A percentile compares a stretch with the other conserved stretches of the same genome.
Conservation (phyloP, 1,140 invertebrate species). For the Drosophila micromelanica region DNA sequence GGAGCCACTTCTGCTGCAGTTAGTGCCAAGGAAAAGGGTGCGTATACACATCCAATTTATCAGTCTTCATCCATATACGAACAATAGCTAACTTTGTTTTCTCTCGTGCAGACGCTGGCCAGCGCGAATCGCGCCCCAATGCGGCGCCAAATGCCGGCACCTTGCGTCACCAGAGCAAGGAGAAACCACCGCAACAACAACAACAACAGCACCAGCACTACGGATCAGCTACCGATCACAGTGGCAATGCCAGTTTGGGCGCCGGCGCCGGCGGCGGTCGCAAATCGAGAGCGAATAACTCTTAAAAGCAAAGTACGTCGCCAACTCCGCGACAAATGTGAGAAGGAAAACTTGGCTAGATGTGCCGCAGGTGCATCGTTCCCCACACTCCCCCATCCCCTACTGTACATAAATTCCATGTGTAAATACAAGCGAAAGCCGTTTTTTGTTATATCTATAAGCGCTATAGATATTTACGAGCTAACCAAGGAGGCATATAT, state of each 20-base stretch:
- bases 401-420: conserved; percentile 76
- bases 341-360: conserved; percentile 32
- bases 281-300: conserved; percentile 69
- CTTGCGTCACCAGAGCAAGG: conserved; percentile 69
- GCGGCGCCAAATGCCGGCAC: conserved; percentile 38
- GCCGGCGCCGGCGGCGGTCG: conserved; percentile 44
- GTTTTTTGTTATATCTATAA: conserved; percentile 76
- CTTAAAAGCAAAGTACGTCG: conserved; percentile 55
- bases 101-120: conserved; percentile 38
- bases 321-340: conserved; percentile 47
- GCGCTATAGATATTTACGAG: conserved; percentile 71
- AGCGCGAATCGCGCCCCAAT: conserved; percentile 58
- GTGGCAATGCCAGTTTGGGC: conserved; percentile 44
- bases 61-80: neutral
- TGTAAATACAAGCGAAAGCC: conserved; percentile 68
- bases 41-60: neutral
- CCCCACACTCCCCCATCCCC: neutral
- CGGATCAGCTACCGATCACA: conserved; percentile 57
- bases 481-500: conserved; percentile 75
- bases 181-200: conserved; percentile 57
- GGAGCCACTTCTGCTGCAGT: neutral
- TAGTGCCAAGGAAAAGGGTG: conserved; percentile 67
- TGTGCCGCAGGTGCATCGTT: conserved; percentile 17
- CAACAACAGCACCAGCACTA: conserved; percentile 57
- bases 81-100: neutral